These are phyloP conservation scores for Ovis canadensis DNA, from an alignment of 2,113 vertebrate species.

Conservation along the genomic window DNA sequence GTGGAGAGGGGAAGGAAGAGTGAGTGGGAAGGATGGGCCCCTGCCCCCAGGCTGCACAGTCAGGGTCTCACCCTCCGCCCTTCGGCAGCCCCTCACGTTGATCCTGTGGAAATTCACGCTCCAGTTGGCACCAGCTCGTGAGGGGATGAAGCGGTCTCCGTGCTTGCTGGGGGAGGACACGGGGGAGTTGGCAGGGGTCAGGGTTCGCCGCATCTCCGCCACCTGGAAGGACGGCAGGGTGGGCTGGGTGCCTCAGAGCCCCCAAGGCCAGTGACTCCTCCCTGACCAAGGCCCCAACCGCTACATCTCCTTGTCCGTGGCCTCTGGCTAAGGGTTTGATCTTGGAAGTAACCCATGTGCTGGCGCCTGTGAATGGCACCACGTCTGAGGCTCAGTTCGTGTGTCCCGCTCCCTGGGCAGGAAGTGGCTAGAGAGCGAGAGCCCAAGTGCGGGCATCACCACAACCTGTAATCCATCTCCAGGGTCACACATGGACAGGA, in stretches of 20 bases:
- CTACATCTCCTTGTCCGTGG: neutral
- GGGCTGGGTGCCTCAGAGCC: neutral
- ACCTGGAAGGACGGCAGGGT: constrained; percentile 68
- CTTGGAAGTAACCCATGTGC: neutral
- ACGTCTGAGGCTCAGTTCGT: accelerated
- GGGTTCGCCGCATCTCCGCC: constrained; percentile 86
- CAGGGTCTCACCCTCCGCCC: neutral
- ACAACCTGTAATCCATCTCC: neutral
- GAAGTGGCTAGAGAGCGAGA: neutral
- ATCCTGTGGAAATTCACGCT: constrained; percentile 98
- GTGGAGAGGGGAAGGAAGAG: neutral
- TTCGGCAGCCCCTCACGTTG: constrained; percentile 83
- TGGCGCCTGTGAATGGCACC: neutral
- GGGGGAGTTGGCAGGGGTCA: constrained; percentile 94
- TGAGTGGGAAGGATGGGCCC: neutral
- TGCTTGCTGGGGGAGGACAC: constrained; percentile 97
- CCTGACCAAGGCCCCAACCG: neutral
- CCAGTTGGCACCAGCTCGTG: constrained; percentile 97
- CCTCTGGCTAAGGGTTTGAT: accelerated
- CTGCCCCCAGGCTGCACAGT: accelerated
- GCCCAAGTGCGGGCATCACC: neutral
- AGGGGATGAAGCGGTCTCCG: constrained; percentile 97
- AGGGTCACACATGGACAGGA: accelerated
- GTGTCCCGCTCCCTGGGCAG: accelerated
- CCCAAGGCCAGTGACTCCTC: neutral